Percentiles rank a stretch among this genome's conserved stretches.
These are phyloP conservation scores for Panulirus ornatus DNA, from an alignment of 1,140 invertebrate genomes.

Conservation along the genomic window DNA sequence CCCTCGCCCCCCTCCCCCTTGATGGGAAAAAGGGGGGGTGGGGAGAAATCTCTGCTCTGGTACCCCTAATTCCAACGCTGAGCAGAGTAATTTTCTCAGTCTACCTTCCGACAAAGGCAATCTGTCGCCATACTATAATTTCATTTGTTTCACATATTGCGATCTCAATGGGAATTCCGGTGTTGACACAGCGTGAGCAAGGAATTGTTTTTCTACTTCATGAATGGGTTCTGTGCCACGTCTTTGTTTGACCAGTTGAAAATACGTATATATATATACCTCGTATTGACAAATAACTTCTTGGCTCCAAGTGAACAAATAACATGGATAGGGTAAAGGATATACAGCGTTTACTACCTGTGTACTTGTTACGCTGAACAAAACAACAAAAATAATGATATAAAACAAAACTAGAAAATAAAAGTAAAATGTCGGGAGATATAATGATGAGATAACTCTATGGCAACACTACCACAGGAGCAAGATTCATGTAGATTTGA, in stretches of 20 bases:
- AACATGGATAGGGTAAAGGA: too few relatives aligned
- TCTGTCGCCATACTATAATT: slow-evolving; percentile 58
- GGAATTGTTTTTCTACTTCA: not conserved
- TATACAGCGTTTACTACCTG: too few relatives aligned
- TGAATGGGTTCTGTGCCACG: slow-evolving; percentile 6
- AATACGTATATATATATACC: not conserved
- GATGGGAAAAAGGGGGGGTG: not conserved
- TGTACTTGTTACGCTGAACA: too few relatives aligned
- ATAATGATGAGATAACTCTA: not conserved
- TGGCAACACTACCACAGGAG: not conserved
- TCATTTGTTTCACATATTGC: slow-evolving; percentile 65
- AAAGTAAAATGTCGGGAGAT: too few relatives aligned
- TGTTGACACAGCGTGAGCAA: slow-evolving; percentile 35
- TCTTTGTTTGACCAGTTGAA: not conserved
- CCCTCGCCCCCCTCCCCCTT: too few relatives aligned
- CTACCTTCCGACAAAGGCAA: slow-evolving; percentile 54
- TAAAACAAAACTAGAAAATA: too few relatives aligned
- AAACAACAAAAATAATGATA: too few relatives aligned
- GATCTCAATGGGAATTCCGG: slow-evolving; percentile 56
- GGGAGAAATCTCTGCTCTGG: slow-evolving; percentile 6
- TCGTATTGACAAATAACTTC: too few relatives aligned
- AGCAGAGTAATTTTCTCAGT: slow-evolving; percentile 44
- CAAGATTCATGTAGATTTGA: slow-evolving; percentile 59
- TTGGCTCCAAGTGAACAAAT: too few relatives aligned
- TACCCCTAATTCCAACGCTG: slow-evolving; percentile 18